Evolutionary conservation across 2,113 vertebrate genomes (phyloP).

Genomic region (Chloebia gouldiae): DNA sequence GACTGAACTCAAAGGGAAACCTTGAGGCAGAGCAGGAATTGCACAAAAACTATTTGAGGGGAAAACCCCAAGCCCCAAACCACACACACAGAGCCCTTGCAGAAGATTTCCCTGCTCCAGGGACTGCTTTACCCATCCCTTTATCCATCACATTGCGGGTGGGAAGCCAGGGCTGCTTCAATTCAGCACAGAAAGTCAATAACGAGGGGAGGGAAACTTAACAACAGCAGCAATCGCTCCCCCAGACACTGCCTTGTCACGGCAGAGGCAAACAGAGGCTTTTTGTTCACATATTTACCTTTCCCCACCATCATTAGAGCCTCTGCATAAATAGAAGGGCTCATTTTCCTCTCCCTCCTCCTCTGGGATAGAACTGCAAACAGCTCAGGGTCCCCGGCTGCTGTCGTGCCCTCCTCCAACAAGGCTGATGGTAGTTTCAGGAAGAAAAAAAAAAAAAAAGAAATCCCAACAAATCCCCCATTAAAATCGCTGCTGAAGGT

Average conservation of each 20-base stretch:
- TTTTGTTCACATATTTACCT: neutral
- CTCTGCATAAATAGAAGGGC: neutral
- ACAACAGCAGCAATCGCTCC: neutral
- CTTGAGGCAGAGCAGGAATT: neutral
- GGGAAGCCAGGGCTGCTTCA: neutral
- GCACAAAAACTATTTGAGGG: fast-evolving
- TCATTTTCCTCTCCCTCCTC: neutral
- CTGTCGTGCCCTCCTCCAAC: neutral
- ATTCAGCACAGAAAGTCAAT: neutral
- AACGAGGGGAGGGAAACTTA: neutral
- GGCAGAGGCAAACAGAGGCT: neutral
- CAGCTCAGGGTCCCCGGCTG: neutral
- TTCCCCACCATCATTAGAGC: neutral
- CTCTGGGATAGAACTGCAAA: neutral
- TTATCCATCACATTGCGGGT: neutral
- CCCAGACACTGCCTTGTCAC: neutral
- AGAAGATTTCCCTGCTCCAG: neutral
- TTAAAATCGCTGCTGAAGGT: neutral
- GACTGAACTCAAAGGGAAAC: neutral
- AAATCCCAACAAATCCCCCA: neutral
- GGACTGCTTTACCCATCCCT: neutral
- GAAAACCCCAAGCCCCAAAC: neutral
- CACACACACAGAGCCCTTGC: fast-evolving
- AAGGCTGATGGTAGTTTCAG: neutral
- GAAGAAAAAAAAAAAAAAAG: neutral